Percentiles rank a stretch among this genome's conserved stretches.
Evolutionary conservation across 2,888 invertebrate species (phyloP).

Genomic region (Lottia gigantea): DNA sequence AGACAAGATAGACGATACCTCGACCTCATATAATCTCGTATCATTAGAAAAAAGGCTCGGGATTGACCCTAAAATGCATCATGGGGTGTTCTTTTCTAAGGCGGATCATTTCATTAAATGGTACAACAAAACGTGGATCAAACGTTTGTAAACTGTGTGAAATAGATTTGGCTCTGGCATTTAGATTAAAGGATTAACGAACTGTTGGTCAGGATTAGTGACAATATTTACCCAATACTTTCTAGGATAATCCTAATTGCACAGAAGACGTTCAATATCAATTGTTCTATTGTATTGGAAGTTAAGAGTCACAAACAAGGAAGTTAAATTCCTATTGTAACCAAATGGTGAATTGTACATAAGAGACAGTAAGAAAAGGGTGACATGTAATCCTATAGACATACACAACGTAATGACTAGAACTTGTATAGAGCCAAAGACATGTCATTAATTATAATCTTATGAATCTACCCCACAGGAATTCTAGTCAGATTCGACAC

Average conservation of each 20-base stretch:
- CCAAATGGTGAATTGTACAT: no score
- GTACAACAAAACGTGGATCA: neutral
- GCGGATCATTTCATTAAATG: conserved; percentile 2
- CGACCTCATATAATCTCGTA: neutral
- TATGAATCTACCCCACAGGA: no score
- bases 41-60: neutral
- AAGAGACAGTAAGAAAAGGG: no score
- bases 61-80: conserved; percentile 8
- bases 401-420: no score
- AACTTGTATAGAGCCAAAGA: no score
- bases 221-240: conserved; percentile 4
- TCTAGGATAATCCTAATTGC: neutral
- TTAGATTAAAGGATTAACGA: neutral
- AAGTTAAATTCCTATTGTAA: no score
- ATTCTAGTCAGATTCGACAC: no score
- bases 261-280: neutral
- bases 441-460: no score
- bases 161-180: neutral
- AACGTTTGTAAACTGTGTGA: neutral
- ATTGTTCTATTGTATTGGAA: no score
- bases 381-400: no score
- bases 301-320: no score
- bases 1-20: neutral
- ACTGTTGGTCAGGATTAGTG: conserved; percentile 7
- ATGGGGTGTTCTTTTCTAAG: neutral